Conservation (phyloP, 92 coral and sea anemone genomes). For the Parazoanthus atlanticus region DNA sequence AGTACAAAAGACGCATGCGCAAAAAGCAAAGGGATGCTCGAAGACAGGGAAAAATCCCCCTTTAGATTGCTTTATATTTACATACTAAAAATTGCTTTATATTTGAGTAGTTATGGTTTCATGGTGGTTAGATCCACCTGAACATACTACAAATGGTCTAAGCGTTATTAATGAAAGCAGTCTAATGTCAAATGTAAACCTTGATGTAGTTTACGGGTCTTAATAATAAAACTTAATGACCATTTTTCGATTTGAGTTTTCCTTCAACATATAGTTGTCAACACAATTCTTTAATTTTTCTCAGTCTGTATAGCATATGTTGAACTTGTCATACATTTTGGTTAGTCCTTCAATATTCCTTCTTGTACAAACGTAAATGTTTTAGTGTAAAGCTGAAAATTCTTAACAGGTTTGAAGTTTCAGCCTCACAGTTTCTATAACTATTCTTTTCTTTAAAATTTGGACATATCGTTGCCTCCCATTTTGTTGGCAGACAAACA, state of each 20-base stretch:
- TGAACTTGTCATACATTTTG: too few species aligned
- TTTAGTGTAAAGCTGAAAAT: too few species aligned
- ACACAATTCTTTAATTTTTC: too few species aligned
- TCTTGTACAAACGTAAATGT: too few species aligned
- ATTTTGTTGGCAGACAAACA: too few species aligned
- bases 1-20: constrained; percentile 50
- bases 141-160: neutral
- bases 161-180: neutral
- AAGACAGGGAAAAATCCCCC: constrained; percentile 28
- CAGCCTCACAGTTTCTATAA: too few species aligned
- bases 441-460: too few species aligned
- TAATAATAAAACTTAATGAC: too few species aligned
- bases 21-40: constrained; percentile 42
- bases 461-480: too few species aligned
- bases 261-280: neutral
- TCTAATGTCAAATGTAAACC: neutral
- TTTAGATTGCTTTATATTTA: neutral
- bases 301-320: neutral
- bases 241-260: neutral
- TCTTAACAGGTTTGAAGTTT: too few species aligned
- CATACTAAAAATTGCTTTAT: neutral
- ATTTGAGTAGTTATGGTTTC: neutral
- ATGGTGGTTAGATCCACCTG: neutral
- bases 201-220: neutral
- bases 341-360: too few species aligned